Evolutionary conservation across 2,797 vertebrate species (phyloP), one percentile per base, ranked within the genome.

Genomic region (Cossypha heuglini): DNA sequence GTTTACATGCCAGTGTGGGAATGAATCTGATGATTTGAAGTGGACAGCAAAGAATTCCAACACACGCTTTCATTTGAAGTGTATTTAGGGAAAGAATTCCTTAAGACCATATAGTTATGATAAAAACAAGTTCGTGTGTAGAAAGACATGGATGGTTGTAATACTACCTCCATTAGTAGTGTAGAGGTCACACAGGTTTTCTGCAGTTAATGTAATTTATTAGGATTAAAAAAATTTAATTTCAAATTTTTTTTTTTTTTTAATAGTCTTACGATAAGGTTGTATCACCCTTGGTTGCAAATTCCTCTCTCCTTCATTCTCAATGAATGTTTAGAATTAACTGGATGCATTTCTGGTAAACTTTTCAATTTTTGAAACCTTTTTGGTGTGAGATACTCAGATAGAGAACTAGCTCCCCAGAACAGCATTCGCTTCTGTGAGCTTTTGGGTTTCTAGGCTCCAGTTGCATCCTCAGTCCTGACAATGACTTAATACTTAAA

Each of bases 1-100:
- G 85, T 97, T 98, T 97, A 84, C 94, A 96, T 40, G 59, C 86
- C 63, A 76, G 54, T 90, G 61, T 86, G 92, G 94, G 94, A 98
- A 97, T 84, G 59, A 81, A 89, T 97, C 59, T 78, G 92, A 91
- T 94, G 82, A 96, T 97, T 98, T 98, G 93, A 97, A 96, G 80
- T 77, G 93, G 92, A 95, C 94, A 97, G 87, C 78, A 80, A 92
- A 92, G 94, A 97, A 96, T 97, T 98, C 95, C 90, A 95, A 55
- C 63, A 57, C 88, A 64, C 86, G 78, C 93, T 97, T 98, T 97
- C 89, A 93, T 97, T 98, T 95, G 93, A 94, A 96, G 74, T 89
- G 62, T 95, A 71, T 97, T 97, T 96, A 96, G 68, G 80, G 83
- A 94, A 94, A 90, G 45, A 96, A 96, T 95, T 95, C 88, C 80